These are phyloP conservation scores for Eretmochelys imbricata DNA, from an alignment of 2,113 vertebrate species.

Conservation along the genomic window DNA sequence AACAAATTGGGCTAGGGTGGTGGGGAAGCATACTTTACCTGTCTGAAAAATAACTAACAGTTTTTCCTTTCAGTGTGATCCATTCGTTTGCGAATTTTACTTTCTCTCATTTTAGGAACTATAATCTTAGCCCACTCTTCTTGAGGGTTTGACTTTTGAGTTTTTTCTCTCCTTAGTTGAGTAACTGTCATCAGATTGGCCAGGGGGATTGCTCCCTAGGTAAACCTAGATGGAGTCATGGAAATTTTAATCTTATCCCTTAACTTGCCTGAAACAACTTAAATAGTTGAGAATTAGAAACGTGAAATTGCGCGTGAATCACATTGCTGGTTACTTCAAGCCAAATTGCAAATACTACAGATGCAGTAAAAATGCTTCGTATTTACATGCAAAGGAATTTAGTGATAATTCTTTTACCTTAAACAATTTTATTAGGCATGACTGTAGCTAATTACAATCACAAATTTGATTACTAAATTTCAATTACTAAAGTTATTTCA, in stretches of 20 bases:
- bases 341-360: background rate
- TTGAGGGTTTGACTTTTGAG: background rate
- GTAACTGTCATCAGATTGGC: background rate
- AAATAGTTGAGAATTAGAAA: background rate
- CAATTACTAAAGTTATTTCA: background rate
- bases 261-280: fast-evolving
- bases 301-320: background rate
- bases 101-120: background rate
- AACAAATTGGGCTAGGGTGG: background rate
- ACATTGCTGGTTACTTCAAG: background rate
- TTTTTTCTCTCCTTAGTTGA: background rate
- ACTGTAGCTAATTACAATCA: background rate
- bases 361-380: background rate
- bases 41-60: background rate
- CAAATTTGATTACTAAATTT: no score
- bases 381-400: background rate
- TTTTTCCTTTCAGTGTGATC: background rate
- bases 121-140: background rate
- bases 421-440: background rate
- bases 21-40: background rate
- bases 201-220: background rate
- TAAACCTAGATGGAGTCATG: background rate
- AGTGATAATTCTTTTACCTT: background rate
- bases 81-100: background rate
- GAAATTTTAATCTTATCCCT: background rate